These are phyloP conservation scores for Malthinus seriepunctatus DNA, from an alignment of 2,888 invertebrate genomes.

Conservation along the genomic window DNA sequence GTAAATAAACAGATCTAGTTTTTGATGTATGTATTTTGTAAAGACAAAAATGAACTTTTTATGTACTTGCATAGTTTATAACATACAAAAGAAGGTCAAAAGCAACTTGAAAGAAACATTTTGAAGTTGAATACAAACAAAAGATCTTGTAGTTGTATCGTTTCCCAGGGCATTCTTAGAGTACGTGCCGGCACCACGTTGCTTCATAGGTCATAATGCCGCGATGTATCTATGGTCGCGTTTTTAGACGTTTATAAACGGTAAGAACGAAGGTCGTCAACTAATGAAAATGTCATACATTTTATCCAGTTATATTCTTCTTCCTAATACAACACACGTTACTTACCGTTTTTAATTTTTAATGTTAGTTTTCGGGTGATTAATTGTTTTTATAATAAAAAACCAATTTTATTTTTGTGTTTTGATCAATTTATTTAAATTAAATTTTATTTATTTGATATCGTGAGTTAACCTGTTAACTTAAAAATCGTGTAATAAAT, in stretches of 20 bases:
- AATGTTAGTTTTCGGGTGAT: too few relatives aligned
- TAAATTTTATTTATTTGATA: too few relatives aligned
- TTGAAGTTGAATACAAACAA: conserved; percentile 18
- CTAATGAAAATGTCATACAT: conserved; percentile 24
- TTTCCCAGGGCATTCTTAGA: conserved; percentile 35
- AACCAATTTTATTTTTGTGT: too few relatives aligned
- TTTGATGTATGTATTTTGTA: too few relatives aligned
- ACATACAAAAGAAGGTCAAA: conserved; percentile 30
- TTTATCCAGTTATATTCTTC: conserved; percentile 15
- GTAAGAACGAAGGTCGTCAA: conserved; percentile 30
- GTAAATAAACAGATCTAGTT: too few relatives aligned
- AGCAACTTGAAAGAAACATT: conserved; percentile 16
- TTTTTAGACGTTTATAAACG: conserved; percentile 29
- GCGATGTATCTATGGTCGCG: conserved; percentile 30
- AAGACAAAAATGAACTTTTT: conserved; percentile 1
- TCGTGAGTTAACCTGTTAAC: too few relatives aligned
- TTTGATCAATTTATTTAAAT: too few relatives aligned
- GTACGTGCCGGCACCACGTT: conserved; percentile 30
- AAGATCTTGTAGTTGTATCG: conserved; percentile 19
- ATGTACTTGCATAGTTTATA: conserved; percentile 10
- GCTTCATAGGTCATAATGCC: conserved; percentile 32
- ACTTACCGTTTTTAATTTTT: too few relatives aligned
- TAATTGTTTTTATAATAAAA: too few relatives aligned
- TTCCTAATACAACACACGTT: conserved; percentile 5
- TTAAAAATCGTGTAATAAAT: too few relatives aligned